Conservation (phyloP, 2,888 invertebrate species). For the Drosophila paranaensis region DNA sequence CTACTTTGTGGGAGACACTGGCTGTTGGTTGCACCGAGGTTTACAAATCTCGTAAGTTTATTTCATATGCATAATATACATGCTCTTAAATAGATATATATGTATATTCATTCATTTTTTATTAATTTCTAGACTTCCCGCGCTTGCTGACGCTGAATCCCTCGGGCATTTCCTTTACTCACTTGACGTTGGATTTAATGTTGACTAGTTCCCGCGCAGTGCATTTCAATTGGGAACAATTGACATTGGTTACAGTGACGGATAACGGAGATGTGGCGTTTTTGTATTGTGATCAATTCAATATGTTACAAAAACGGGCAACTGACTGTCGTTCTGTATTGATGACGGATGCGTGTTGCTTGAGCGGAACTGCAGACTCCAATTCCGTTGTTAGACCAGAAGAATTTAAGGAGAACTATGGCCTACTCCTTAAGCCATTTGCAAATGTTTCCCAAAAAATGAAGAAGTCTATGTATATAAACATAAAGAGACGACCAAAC, state of each 20-base stretch:
- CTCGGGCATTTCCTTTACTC: constrained; percentile 45
- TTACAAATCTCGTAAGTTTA: constrained; percentile 65
- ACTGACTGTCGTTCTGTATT: constrained; percentile 46
- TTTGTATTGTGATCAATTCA: constrained; percentile 59
- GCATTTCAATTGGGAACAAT: constrained; percentile 69
- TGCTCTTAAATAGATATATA: neutral
- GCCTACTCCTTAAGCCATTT: constrained; percentile 73
- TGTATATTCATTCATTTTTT: neutral
- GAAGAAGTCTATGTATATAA: constrained; percentile 39
- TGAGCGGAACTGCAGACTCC: constrained; percentile 42
- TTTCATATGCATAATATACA: neutral
- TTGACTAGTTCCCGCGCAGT: constrained; percentile 61
- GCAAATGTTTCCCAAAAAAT: constrained; percentile 37
- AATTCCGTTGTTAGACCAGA: constrained; percentile 21
- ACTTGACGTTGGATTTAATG: constrained; percentile 54
- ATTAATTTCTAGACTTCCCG: constrained; percentile 31
- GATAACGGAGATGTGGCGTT: constrained; percentile 81
- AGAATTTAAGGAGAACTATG: constrained; percentile 75
- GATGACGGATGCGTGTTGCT: constrained; percentile 62
- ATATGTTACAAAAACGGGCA: constrained; percentile 34
- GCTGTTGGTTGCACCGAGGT: constrained; percentile 64
- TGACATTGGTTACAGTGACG: constrained; percentile 56
- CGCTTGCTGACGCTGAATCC: constrained; percentile 64
- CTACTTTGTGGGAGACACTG: constrained; percentile 79
- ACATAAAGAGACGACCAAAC: constrained; percentile 52